Base-by-base conservation (phyloP, 23 tunicate genomes). In the Clavelina lepadiformis region DNA sequence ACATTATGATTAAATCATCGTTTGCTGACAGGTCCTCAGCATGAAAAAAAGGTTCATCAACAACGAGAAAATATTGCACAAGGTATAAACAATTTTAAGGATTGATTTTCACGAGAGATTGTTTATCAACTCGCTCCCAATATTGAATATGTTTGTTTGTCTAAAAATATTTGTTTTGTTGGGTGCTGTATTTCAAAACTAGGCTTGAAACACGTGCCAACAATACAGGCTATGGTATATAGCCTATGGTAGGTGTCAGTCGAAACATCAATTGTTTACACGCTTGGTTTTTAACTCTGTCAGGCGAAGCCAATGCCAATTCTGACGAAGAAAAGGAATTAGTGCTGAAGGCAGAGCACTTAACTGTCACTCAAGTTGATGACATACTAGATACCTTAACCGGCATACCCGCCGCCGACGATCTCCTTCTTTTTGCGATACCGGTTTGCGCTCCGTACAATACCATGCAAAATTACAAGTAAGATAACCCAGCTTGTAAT, bases 381-480 rank as follows among this genome's bases (percentile, higher is more conserved):
- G 71, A 69, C 50, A 72, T 88, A 24, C 67, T 92, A 51, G 78
- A 83, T 33, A 65, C 63, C 35, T 57, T 92, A 27, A 92, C 98
- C 30, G 98, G 98, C 3, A 66, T 75, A n/a, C 98, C 98, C 11
- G 49, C 58, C 3, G 27, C 60, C 25, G 98, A 83, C 35, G 98
- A 92, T 78, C 53, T 93, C 51, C 13, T 85, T 7, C 41, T 83
- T 35, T 93, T 78, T 31, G 94, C 94, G 1, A 61, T 93, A 31
- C 94, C 94, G 1, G 83, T 85, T 11, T 85, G 86, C 46, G 98
- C 94, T 0, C 98, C 98, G 0, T 85, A 77, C 67, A 83, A 62
- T 63, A 61, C 92, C 30, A 78, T 92, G 92, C 81, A 77, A 36
- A 78, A 84, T 45, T 92, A 79, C 58, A 92, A 92, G 93, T 76